Percentiles rank a stretch among this genome's conserved stretches.
Conservation (phyloP, 1,140 invertebrate species). For the Eufriesea mexicana region DNA sequence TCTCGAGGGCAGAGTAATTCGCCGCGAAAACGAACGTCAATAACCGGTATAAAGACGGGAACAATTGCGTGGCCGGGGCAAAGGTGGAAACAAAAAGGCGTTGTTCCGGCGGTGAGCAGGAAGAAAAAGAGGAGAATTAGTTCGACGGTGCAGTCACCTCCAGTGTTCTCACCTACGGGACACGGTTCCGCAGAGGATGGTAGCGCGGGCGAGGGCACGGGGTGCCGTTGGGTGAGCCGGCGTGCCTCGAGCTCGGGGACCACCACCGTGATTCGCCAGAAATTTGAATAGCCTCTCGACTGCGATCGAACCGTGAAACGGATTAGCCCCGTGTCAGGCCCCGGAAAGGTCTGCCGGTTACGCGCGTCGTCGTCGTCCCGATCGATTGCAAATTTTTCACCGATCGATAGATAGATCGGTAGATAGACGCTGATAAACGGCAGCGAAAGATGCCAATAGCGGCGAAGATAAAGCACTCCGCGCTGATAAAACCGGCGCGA, state of each 20-base stretch:
- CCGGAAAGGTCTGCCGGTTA: neutral
- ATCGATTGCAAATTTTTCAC: no score
- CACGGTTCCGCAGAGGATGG: neutral
- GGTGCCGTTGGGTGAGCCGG: neutral
- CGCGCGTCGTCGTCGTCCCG: neutral
- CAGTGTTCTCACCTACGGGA: neutral
- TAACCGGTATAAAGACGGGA: slow-evolving; percentile 44
- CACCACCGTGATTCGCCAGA: slow-evolving; percentile 37
- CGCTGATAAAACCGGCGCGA: neutral
- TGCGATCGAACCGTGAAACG: slow-evolving; percentile 25
- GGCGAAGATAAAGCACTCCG: no score
- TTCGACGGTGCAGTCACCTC: slow-evolving; percentile 26
- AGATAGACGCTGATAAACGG: no score
- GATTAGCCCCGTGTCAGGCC: slow-evolving; percentile 16
- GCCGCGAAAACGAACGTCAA: slow-evolving; percentile 36
- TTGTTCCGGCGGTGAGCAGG: neutral
- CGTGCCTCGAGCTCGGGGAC: neutral
- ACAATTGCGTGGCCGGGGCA: slow-evolving; percentile 24
- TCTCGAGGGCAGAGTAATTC: slow-evolving; percentile 20
- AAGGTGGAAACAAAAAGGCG: neutral
- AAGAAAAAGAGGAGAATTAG: slow-evolving; percentile 18
- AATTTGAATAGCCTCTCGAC: slow-evolving; percentile 35
- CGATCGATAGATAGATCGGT: no score
- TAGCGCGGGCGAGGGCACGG: no score
- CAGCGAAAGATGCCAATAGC: no score